phyloP scores from a whole-genome alignment of 2,888 invertebrate species.

The Hyles lineata region DNA sequence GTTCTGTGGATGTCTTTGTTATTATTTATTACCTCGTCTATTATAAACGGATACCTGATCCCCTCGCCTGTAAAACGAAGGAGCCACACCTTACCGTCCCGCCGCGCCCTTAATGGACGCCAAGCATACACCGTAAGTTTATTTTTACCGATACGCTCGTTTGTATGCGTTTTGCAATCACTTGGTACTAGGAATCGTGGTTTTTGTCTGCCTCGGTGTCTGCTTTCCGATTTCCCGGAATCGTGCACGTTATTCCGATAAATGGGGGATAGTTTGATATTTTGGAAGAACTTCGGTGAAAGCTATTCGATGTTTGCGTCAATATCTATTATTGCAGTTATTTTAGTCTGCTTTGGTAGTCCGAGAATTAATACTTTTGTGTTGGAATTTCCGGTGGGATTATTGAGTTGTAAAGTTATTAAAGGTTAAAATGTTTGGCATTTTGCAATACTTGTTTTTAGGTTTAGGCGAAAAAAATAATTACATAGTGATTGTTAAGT shows the following conservation, averaged over 20 bases:
- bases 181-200: neutral
- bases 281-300: neutral
- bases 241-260: conserved; percentile 2
- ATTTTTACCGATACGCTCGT: neutral
- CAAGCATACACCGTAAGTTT: neutral
- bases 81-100: no score
- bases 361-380: no score
- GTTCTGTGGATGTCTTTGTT: no score
- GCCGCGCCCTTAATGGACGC: neutral
- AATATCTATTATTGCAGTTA: neutral
- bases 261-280: neutral
- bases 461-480: no score
- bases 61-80: no score
- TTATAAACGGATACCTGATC: no score
- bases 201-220: neutral
- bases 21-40: no score
- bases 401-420: no score
- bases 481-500: no score
- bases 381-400: no score
- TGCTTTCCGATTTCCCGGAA: neutral
- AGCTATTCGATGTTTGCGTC: neutral
- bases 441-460: no score
- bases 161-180: neutral
- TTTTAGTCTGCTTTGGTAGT: neutral
- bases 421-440: no score